phyloP scores from a whole-genome alignment of 2,113 vertebrate species.

The Neotoma lepida region DNA sequence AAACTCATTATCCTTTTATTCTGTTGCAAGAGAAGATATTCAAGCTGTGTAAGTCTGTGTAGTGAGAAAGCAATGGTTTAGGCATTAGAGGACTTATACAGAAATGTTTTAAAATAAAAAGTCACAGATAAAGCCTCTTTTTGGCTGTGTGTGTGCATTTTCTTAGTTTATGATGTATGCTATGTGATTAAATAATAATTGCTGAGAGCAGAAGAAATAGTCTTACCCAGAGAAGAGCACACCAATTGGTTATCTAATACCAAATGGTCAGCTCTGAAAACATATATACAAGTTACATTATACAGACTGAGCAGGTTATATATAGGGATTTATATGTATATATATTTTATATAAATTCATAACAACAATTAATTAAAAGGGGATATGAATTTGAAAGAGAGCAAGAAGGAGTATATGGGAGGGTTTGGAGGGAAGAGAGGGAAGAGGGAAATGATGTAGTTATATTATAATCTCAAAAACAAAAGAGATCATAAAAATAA shows the following conservation, averaged over 20 bases:
- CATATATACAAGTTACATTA: neutral
- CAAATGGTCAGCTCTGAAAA: neutral
- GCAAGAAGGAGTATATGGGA: neutral
- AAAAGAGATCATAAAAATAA: neutral
- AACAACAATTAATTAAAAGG: neutral
- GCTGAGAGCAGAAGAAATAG: neutral
- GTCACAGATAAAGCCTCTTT: neutral
- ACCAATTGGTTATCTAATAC: neutral
- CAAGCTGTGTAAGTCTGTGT: neutral
- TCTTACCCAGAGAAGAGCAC: neutral
- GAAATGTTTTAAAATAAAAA: neutral
- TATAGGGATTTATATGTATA: neutral
- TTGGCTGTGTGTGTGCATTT: neutral
- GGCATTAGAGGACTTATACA: neutral
- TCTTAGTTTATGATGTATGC: neutral
- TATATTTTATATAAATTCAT: neutral
- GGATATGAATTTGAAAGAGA: neutral
- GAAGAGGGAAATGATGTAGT: neutral
- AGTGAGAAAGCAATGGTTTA: neutral
- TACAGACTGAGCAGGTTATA: neutral
- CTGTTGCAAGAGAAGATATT: neutral
- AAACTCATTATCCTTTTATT: constrained; percentile 30
- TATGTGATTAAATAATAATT: neutral
- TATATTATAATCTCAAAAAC: neutral
- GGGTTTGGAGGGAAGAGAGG: neutral